phyloP scores from a whole-genome alignment of 2,797 vertebrate species.

The Hydrolagus colliei region DNA sequence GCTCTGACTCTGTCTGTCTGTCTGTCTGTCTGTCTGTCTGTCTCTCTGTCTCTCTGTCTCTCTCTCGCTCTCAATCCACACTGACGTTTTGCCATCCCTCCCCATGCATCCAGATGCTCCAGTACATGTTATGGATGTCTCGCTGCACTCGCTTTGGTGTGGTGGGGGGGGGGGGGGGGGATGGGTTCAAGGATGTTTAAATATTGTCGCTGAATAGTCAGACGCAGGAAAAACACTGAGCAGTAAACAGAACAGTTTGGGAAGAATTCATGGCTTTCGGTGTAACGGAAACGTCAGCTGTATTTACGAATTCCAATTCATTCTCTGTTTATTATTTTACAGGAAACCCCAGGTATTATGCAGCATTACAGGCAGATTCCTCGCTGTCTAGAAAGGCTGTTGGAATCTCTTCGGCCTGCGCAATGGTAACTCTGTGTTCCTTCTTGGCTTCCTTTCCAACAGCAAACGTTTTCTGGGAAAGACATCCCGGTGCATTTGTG shows the following conservation, averaged over 20 bases:
- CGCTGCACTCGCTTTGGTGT: not conserved
- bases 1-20: not conserved
- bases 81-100: not conserved
- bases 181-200: not conserved
- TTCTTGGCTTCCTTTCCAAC: constrained; percentile 7
- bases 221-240: not conserved
- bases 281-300: not conserved
- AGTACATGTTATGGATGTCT: too few relatives aligned
- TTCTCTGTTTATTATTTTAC: constrained; percentile 3
- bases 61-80: not conserved
- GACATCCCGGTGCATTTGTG: constrained; percentile 1
- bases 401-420: not conserved
- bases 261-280: constrained; percentile 3
- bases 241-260: not conserved
- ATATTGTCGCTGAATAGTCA: not conserved
- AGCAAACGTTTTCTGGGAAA: constrained; percentile 1
- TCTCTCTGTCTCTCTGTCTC: not conserved
- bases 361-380: constrained; percentile 12
- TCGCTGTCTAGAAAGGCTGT: constrained; percentile 3
- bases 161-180: not conserved
- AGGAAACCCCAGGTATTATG: constrained; percentile 13
- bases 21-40: too few relatives aligned
- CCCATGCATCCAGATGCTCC: not conserved
- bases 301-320: not conserved
- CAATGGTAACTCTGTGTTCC: not conserved